Conservation (phyloP, 2,888 invertebrate genomes). For the Caenorhabditis sulstoni region DNA sequence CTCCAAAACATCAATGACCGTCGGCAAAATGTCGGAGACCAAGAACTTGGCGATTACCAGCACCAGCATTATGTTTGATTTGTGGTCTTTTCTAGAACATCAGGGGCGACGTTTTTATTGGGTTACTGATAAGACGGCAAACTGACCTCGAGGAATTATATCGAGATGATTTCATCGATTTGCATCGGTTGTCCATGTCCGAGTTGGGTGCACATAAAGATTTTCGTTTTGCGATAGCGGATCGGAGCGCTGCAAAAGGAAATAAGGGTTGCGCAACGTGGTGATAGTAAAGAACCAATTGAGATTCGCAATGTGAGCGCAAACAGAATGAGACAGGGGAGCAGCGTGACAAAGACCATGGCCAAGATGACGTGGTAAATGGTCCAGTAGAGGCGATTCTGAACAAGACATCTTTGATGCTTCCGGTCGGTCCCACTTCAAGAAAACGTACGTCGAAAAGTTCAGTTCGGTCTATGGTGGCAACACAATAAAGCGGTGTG, state of each 20-base stretch:
- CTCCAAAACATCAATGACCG: conserved; percentile 79
- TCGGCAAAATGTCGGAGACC: conserved; percentile 78
- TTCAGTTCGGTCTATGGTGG: conserved; percentile 65
- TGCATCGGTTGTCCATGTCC: conserved; percentile 68
- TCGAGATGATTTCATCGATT: conserved; percentile 56
- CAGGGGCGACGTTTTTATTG: background rate
- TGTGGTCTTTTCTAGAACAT: conserved; percentile 76
- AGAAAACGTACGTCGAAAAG: conserved; percentile 64
- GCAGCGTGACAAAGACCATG: conserved; percentile 76
- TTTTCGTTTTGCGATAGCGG: conserved; percentile 68
- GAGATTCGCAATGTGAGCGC: conserved; percentile 73
- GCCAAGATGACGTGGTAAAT: conserved; percentile 77
- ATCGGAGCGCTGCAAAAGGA: conserved; percentile 53
- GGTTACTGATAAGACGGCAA: background rate
- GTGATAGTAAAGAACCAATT: conserved; percentile 37
- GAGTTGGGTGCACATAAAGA: conserved; percentile 70
- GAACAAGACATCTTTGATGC: conserved; percentile 33
- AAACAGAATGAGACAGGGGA: conserved; percentile 76
- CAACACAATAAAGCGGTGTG: conserved; percentile 35
- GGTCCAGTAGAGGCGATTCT: conserved; percentile 77
- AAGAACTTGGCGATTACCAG: conserved; percentile 79
- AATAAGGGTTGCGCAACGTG: conserved; percentile 17
- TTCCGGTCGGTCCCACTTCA: too few relatives aligned
- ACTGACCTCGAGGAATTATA: conserved; percentile 56
- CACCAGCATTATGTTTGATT: conserved; percentile 78